These are phyloP conservation scores for Calosoma granatense DNA, from an alignment of 1,140 invertebrate genomes.

Conservation along the genomic window DNA sequence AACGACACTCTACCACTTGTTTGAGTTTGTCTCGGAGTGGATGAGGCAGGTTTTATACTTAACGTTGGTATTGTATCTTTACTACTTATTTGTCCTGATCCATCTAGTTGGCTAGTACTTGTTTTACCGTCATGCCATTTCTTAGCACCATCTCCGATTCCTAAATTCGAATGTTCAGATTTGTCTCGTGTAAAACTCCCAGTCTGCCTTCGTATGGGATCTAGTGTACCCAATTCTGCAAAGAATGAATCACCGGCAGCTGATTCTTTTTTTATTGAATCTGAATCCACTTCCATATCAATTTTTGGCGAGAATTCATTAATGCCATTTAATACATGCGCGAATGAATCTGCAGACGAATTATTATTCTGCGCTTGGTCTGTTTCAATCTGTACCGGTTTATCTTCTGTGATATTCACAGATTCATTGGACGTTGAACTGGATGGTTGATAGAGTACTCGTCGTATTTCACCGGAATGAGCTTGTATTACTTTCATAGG, in stretches of 20 bases:
- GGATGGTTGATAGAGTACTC: neutral
- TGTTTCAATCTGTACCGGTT: neutral
- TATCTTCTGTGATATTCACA: neutral
- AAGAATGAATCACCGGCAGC: neutral
- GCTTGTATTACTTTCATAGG: neutral
- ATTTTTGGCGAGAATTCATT: neutral
- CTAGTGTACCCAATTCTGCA: neutral
- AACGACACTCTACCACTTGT: neutral
- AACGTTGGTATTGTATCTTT: neutral
- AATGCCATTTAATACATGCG: neutral
- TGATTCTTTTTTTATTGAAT: neutral
- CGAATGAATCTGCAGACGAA: neutral
- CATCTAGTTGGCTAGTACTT: neutral
- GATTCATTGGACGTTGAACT: no score
- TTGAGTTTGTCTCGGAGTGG: neutral
- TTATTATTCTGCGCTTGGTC: neutral
- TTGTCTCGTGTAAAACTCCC: neutral
- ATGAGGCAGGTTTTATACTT: neutral
- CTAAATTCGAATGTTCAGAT: neutral
- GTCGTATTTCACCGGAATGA: neutral
- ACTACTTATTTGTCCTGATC: neutral
- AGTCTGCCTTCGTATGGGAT: neutral
- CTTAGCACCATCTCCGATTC: neutral
- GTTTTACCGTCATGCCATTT: neutral
- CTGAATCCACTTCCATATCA: neutral